Conservation (phyloP, 1,140 invertebrate genomes). For the Galleria mellonella region DNA sequence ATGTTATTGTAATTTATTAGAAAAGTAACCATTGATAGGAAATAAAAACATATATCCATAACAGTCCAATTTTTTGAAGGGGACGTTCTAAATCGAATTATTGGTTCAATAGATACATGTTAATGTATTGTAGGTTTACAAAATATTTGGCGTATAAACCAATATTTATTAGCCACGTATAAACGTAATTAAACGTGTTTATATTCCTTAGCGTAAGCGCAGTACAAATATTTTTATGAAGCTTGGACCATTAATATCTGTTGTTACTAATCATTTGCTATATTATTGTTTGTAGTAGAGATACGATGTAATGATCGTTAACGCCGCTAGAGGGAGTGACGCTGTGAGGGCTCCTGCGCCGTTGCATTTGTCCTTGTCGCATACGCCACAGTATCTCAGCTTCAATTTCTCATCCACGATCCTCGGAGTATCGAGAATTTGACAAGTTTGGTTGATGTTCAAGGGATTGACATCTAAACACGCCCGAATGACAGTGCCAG, state of each 20-base stretch:
- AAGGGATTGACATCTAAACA: constrained; percentile 54
- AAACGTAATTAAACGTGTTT: background rate
- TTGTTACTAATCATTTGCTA: constrained; percentile 11
- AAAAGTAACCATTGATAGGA: no score
- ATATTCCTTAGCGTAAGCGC: background rate
- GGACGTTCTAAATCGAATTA: no score
- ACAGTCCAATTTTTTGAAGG: no score
- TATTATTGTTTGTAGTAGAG: constrained; percentile 53
- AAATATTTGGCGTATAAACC: no score
- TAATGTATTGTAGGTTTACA: no score
- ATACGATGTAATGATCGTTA: constrained; percentile 46
- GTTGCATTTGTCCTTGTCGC: constrained; percentile 73
- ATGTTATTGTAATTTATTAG: no score
- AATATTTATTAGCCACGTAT: no score
- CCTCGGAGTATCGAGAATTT: constrained; percentile 26
- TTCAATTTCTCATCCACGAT: constrained; percentile 31
- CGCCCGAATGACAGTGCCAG: constrained; percentile 45
- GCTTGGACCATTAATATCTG: constrained; percentile 16
- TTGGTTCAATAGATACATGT: no score
- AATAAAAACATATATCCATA: no score
- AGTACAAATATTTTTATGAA: background rate
- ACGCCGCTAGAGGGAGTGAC: constrained; percentile 50
- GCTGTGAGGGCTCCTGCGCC: constrained; percentile 69
- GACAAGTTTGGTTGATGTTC: constrained; percentile 52
- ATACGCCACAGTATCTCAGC: constrained; percentile 55